These are phyloP conservation scores for Nesogale talazaci DNA, from an alignment of 2,113 vertebrate genomes.

Conservation along the genomic window DNA sequence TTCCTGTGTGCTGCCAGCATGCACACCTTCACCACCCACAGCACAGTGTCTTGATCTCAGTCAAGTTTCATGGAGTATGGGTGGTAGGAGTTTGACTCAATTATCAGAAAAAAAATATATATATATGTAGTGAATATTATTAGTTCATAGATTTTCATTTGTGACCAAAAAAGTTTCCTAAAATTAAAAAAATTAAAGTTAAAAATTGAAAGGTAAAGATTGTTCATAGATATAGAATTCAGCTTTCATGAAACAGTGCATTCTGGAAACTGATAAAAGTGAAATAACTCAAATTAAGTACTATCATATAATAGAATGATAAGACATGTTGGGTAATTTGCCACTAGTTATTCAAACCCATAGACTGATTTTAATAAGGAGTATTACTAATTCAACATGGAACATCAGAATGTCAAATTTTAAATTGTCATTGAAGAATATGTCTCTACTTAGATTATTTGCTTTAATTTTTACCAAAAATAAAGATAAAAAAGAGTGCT, in stretches of 20 bases:
- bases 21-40: conserved; percentile 62
- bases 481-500: background rate
- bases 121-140: background rate
- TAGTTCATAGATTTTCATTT: background rate
- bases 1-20: conserved; percentile 71
- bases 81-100: background rate
- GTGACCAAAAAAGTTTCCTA: background rate
- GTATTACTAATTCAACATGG: background rate
- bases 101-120: background rate
- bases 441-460: background rate
- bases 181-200: background rate
- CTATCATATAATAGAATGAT: background rate
- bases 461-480: background rate
- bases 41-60: conserved; percentile 66
- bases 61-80: background rate
- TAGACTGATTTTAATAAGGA: background rate
- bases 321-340: background rate
- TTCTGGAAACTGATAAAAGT: conserved; percentile 42
- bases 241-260: background rate
- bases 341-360: background rate
- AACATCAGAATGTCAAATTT: background rate
- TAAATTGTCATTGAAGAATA: background rate
- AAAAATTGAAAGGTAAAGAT: background rate
- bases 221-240: background rate
- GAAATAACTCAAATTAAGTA: background rate